These are phyloP conservation scores for Ceratitis capitata DNA, from an alignment of 1,140 invertebrate genomes.

Conservation along the genomic window DNA sequence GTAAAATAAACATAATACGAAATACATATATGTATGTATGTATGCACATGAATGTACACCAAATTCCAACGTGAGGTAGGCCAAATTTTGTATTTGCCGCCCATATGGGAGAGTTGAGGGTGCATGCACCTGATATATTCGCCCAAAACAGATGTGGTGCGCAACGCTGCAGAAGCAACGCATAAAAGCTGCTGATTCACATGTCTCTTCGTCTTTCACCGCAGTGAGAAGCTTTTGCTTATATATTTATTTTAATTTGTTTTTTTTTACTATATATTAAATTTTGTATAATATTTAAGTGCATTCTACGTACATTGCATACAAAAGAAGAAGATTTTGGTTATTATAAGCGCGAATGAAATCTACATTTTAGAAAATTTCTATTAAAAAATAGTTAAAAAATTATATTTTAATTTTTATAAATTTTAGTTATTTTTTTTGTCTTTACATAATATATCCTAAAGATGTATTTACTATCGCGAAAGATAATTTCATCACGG, in stretches of 20 bases:
- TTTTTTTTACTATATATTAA: not conserved
- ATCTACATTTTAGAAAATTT: not conserved
- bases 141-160: not conserved
- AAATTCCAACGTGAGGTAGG: conserved; percentile 26
- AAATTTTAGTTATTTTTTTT: no score
- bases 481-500: not conserved
- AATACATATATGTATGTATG: not conserved
- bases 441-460: no score
- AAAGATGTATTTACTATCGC: no score
- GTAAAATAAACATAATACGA: no score
- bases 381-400: not conserved
- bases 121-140: not conserved
- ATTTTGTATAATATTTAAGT: no score
- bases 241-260: not conserved
- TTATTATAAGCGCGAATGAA: not conserved
- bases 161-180: not conserved
- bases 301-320: no score
- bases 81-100: not conserved
- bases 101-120: not conserved
- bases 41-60: not conserved
- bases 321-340: not conserved
- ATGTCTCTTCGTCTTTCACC: not conserved
- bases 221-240: not conserved
- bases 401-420: no score
- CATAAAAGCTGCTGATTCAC: not conserved